phyloP scores from a whole-genome alignment of 1,140 invertebrate species.

The Drosophila grimshawi region DNA sequence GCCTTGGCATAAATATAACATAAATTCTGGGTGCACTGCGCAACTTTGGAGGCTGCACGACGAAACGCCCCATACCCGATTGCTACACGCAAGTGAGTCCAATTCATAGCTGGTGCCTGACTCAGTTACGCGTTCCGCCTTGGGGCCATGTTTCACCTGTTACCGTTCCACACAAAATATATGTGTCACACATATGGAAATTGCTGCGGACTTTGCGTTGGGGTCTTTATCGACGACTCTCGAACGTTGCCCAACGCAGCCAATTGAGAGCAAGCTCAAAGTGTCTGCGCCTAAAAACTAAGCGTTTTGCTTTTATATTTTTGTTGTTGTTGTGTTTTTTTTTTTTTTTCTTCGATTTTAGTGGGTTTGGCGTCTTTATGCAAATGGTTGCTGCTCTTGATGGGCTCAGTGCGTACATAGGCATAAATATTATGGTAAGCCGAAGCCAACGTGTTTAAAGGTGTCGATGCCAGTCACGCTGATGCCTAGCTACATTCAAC shows the following conservation, averaged over 20 bases:
- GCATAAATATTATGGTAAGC: slow-evolving; percentile 26
- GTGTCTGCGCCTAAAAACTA: slow-evolving; percentile 53
- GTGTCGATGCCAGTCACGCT: slow-evolving; percentile 34
- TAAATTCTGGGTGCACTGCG: slow-evolving; percentile 32
- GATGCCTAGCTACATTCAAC: slow-evolving; percentile 15
- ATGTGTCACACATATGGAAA: slow-evolving; percentile 60
- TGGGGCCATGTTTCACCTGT: slow-evolving; percentile 59
- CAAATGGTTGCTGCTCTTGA: slow-evolving; percentile 53
- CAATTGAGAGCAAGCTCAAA: slow-evolving; percentile 61
- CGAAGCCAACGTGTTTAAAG: slow-evolving; percentile 3
- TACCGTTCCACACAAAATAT: slow-evolving; percentile 33
- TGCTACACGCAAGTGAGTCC: slow-evolving; percentile 12
- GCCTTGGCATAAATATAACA: slow-evolving; percentile 50
- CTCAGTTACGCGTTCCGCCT: slow-evolving; percentile 49
- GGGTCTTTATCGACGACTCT: slow-evolving; percentile 34
- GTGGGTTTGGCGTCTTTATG: slow-evolving; percentile 61
- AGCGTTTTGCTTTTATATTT: slow-evolving; percentile 11
- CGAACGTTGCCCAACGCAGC: slow-evolving; percentile 64
- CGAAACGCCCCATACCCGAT: slow-evolving; percentile 43
- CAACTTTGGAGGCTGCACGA: slow-evolving; percentile 53
- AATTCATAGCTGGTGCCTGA: slow-evolving; percentile 8
- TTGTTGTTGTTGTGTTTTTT: too few relatives aligned
- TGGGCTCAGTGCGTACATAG: slow-evolving; percentile 23
- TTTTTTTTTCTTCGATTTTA: background rate
- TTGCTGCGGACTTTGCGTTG: slow-evolving; percentile 25